Conservation (phyloP, 2,888 invertebrate species). For the Ennomos fuscantarius region DNA sequence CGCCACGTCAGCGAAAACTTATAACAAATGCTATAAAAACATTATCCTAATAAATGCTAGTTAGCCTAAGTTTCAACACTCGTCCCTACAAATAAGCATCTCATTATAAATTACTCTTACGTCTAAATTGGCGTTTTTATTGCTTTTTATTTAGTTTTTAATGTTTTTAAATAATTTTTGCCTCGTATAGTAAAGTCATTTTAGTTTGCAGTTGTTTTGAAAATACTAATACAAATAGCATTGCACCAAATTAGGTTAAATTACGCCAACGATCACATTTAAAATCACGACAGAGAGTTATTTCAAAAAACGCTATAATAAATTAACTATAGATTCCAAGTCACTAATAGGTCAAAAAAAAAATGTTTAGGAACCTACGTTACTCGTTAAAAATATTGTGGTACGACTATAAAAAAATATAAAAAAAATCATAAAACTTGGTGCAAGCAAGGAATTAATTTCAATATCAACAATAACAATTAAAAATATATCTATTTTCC, state of each 20-base stretch:
- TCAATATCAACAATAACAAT: conserved; percentile 24
- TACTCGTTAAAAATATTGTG: too few species aligned
- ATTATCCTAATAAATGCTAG: conserved; percentile 41
- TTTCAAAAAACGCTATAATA: too few species aligned
- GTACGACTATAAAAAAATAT: not conserved
- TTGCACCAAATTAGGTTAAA: conserved; percentile 41
- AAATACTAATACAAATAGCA: conserved; percentile 25
- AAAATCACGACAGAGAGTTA: too few species aligned
- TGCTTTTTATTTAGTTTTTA: conserved; percentile 64
- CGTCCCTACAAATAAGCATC: conserved; percentile 59
- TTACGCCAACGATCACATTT: too few species aligned
- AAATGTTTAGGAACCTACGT: too few species aligned
- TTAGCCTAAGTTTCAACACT: conserved; percentile 51
- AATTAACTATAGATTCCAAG: too few species aligned
- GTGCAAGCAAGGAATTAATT: conserved; percentile 22
- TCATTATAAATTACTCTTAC: conserved; percentile 61
- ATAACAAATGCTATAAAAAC: conserved; percentile 45
- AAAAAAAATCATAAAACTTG: conserved; percentile 7
- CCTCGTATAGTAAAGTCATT: conserved; percentile 8
- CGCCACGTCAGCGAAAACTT: conserved; percentile 44
- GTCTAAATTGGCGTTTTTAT: conserved; percentile 79
- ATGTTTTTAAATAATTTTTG: conserved; percentile 16
- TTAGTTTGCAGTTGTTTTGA: conserved; percentile 16
- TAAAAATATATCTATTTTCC: conserved; percentile 2
- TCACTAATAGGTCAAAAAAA: too few species aligned